Conservation (phyloP, 1,140 invertebrate species). For the Bombus breviceps region DNA sequence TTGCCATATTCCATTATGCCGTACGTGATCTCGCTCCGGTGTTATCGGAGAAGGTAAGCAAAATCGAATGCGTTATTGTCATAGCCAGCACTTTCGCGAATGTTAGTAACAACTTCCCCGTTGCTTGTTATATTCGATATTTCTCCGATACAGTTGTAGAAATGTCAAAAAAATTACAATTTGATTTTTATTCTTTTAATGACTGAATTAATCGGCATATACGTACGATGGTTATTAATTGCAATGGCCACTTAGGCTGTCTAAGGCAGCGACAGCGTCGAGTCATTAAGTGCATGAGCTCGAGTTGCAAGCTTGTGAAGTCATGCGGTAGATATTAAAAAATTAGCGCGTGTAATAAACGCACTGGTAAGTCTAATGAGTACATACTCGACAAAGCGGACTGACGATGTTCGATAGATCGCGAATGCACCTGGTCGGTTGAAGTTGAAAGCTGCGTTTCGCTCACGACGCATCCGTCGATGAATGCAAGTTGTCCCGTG, state of each 20-base stretch:
- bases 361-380: not conserved
- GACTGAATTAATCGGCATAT: not conserved
- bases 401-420: not conserved
- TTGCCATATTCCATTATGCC: not conserved
- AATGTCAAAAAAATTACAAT: not conserved
- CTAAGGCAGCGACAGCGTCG: not conserved
- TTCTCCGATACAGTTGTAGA: not conserved
- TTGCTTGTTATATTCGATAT: not conserved
- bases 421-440: not conserved
- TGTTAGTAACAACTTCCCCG: not conserved
- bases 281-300: too few species aligned
- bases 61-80: slow-evolving; percentile 1
- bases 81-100: not conserved
- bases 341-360: not conserved
- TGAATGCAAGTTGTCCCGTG: not conserved
- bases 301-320: not conserved
- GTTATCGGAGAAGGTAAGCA: slow-evolving; percentile 2
- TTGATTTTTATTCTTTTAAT: not conserved
- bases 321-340: slow-evolving; percentile 21
- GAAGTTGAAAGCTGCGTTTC: too few species aligned
- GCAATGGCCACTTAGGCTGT: not conserved
- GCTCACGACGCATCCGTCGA: not conserved
- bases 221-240: not conserved
- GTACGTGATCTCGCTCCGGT: not conserved
- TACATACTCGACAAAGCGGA: not conserved